Base-by-base conservation (phyloP, 2,797 vertebrate genomes). In the Mus minutoides region DNA sequence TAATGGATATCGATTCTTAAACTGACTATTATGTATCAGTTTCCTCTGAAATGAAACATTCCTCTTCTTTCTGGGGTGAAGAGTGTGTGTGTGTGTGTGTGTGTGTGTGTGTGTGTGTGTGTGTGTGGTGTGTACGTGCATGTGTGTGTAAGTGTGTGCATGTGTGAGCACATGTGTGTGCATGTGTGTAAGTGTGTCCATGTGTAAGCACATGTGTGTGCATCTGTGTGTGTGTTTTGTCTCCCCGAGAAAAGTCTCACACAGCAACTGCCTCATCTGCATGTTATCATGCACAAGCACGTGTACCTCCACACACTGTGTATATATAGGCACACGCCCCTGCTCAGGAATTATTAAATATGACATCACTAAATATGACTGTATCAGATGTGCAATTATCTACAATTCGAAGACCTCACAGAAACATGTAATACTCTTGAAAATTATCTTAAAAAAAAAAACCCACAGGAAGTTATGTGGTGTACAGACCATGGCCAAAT, bases 291-390 rank as follows among this genome's bases (percentile, higher is more conserved):
- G 9, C 16, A 43, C 9, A 84, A 31, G 80, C 17, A 46, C 6
- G 9, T 21, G 17, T 31, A 31, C 29, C 24, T 3, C 5, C 7
- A 9, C 46, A 16, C 37, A 43, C 62, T 52, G 85, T 29, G 43
- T 3, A 9, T 4, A 46, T 16, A 26, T 40, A 90, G 8, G 6
- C 54, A 43, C 1, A 31, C 21, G 37, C 16, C 0, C 19, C 0
- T 21, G 62, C 13, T 52, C 34, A 90, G 12, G 52, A 77, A 77
- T 3, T 29, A 46, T 40, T 94, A 82, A 89, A 92, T 91, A 69
- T 73, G 22, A 46, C 29, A 26, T 89, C 87, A 79, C 16, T 34
- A 49, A 40, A 31, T 14, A 6, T 78, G 34, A 64, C 31, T 86
- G 52, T 16, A 12, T 7, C 11, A 29, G 26, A 16, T 88, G n/a